Evolutionary conservation across 2,888 invertebrate species (phyloP).

Genomic region (Spicauda simplicius): DNA sequence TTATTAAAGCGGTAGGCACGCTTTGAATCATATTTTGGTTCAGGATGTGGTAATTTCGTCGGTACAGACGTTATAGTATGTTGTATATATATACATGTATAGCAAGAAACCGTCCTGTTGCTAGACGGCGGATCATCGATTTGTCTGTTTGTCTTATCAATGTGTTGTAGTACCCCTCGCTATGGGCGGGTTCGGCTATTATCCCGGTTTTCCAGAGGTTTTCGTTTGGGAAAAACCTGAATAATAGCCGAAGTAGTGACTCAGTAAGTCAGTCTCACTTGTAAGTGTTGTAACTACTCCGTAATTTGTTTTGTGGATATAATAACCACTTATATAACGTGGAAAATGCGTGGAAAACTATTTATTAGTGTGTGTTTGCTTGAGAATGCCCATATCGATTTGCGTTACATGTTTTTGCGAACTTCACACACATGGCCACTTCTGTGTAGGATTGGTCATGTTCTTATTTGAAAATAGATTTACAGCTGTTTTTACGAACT

Average conservation of each 20-base stretch:
- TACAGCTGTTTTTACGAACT: background rate
- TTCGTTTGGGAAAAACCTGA: constrained; percentile 18
- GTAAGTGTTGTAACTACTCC: constrained; percentile 7
- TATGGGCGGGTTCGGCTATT: constrained; percentile 43
- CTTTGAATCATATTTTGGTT: constrained; percentile 13
- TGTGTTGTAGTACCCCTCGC: constrained; percentile 45
- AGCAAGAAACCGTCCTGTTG: constrained; percentile 73
- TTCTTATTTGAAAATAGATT: background rate
- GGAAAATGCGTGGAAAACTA: constrained; percentile 16
- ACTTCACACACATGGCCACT: background rate
- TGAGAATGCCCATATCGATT: constrained; percentile 13
- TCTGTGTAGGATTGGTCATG: background rate
- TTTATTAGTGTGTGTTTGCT: constrained; percentile 15
- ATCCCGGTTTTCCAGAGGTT: constrained; percentile 19
- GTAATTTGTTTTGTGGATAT: constrained; percentile 3
- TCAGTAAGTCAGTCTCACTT: background rate
- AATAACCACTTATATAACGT: constrained; percentile 22
- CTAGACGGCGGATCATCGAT: constrained; percentile 72
- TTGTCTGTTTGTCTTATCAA: constrained; percentile 52
- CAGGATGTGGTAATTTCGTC: constrained; percentile 41
- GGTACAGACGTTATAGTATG: constrained; percentile 26
- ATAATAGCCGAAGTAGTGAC: constrained; percentile 4
- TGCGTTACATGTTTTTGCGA: background rate
- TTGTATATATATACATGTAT: constrained; percentile 39
- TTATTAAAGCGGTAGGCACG: constrained; percentile 8